Evolutionary conservation across 2,888 invertebrate genomes (phyloP).

Genomic region (Synergus gifuensis): DNA sequence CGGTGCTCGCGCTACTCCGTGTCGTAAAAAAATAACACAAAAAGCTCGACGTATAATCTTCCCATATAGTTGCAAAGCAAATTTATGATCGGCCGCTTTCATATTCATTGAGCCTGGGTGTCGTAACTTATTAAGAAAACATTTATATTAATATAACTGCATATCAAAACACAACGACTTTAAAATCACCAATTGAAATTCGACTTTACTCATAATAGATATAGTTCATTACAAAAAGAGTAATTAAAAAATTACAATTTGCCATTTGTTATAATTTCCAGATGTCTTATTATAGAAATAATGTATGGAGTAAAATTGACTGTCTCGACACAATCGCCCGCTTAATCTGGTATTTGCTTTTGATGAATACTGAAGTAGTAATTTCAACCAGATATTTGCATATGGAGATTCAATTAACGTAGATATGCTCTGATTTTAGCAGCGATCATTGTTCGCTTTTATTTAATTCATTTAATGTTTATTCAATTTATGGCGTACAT

Average conservation of each 20-base stretch:
- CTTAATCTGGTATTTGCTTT: neutral
- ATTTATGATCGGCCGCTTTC: constrained; percentile 29
- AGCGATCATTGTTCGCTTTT: neutral
- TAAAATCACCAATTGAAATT: neutral
- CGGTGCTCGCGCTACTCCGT: constrained; percentile 15
- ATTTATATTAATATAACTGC: constrained; percentile 9
- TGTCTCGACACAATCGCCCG: neutral
- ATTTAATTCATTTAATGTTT: constrained; percentile 35
- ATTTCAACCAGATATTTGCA: constrained; percentile 30
- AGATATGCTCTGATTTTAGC: constrained; percentile 14
- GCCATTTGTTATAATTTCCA: no score
- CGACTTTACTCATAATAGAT: neutral
- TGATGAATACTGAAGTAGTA: constrained; percentile 1
- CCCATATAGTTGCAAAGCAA: constrained; percentile 37
- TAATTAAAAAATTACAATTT: no score
- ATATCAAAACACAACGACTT: constrained; percentile 24
- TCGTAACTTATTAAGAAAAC: constrained; percentile 37
- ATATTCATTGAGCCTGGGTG: constrained; percentile 29
- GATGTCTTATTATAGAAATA: no score
- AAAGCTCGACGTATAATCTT: constrained; percentile 35
- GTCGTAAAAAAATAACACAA: constrained; percentile 26
- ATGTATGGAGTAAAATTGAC: neutral
- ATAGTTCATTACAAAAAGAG: neutral
- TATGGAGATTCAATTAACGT: constrained; percentile 19
- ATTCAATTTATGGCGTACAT: constrained; percentile 25